Percentiles rank a stretch among this genome's conserved stretches.
Evolutionary conservation across 2,888 invertebrate species (phyloP).

Genomic region (Ceratothoa steindachneri): DNA sequence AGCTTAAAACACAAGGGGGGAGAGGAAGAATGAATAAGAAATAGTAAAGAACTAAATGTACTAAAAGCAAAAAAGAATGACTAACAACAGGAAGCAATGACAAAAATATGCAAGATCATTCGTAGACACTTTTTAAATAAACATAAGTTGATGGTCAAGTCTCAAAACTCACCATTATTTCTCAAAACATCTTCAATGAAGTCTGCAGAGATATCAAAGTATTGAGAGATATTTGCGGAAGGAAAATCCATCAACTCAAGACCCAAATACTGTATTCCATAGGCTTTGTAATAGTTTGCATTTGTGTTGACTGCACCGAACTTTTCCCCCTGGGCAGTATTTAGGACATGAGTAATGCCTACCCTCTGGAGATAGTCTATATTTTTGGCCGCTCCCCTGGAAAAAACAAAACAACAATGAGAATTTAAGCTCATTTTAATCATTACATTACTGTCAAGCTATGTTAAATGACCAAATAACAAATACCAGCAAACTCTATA

Average conservation of each 20-base stretch:
- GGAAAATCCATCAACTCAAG: slow-evolving; percentile 74
- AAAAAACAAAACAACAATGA: too few relatives aligned
- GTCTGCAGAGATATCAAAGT: slow-evolving; percentile 72
- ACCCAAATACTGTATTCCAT: slow-evolving; percentile 75
- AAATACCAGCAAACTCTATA: background rate
- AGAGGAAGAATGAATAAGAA: too few relatives aligned
- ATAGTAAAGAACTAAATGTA: too few relatives aligned
- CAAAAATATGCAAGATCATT: too few relatives aligned
- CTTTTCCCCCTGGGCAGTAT: slow-evolving; percentile 77
- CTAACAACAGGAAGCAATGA: too few relatives aligned
- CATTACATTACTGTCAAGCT: background rate
- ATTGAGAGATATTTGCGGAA: slow-evolving; percentile 71
- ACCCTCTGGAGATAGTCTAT: slow-evolving; percentile 67
- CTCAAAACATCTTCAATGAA: slow-evolving; percentile 68
- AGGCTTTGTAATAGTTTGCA: slow-evolving; percentile 55
- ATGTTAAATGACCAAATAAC: background rate
- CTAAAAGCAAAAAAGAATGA: too few relatives aligned
- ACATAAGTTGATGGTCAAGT: too few relatives aligned
- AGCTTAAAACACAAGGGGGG: too few relatives aligned
- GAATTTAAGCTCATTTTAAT: background rate
- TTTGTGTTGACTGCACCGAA: slow-evolving; percentile 63
- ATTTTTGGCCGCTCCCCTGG: slow-evolving; percentile 69
- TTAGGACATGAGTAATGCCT: slow-evolving; percentile 80
- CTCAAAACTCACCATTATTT: slow-evolving; percentile 39
- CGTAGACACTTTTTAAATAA: too few relatives aligned